Percentiles rank a stretch among this genome's conserved stretches.
Conservation (phyloP, 2,797 vertebrate species). For the Apogon hyalosoma region DNA sequence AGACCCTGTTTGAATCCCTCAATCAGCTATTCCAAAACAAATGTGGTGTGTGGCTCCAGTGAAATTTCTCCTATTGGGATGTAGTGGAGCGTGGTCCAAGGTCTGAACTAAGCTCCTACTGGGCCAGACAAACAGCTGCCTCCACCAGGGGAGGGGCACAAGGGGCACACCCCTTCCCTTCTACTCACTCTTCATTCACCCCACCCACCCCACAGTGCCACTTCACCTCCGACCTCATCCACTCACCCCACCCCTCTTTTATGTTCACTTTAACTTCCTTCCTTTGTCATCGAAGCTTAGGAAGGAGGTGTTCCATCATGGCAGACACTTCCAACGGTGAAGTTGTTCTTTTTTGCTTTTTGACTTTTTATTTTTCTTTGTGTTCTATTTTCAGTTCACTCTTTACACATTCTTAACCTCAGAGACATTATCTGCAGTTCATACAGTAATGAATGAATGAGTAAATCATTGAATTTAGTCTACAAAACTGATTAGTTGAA, state of each 20-base stretch:
- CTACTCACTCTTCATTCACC: conserved; percentile 73
- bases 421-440: neutral
- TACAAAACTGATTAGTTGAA: no score
- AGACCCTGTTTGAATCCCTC: conserved; percentile 57
- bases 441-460: neutral
- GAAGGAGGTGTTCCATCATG: conserved; percentile 72
- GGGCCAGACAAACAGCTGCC: conserved; percentile 84
- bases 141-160: conserved; percentile 55
- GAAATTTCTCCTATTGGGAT: conserved; percentile 76
- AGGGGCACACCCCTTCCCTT: conserved; percentile 70
- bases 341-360: conserved; percentile 28
- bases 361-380: conserved; percentile 15
- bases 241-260: conserved; percentile 81
- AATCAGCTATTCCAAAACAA: conserved; percentile 74
- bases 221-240: conserved; percentile 84
- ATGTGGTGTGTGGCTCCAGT: conserved; percentile 70
- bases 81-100: conserved; percentile 80
- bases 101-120: conserved; percentile 79
- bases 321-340: conserved; percentile 44
- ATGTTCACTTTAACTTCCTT: conserved; percentile 81
- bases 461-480: no score
- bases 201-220: conserved; percentile 76
- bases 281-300: conserved; percentile 70
- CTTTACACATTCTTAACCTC: neutral
- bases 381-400: neutral